Percentiles rank a stretch among this genome's conserved stretches.
These are phyloP conservation scores for Puffinus mauretanicus DNA, from an alignment of 2,113 vertebrate genomes.

Conservation along the genomic window DNA sequence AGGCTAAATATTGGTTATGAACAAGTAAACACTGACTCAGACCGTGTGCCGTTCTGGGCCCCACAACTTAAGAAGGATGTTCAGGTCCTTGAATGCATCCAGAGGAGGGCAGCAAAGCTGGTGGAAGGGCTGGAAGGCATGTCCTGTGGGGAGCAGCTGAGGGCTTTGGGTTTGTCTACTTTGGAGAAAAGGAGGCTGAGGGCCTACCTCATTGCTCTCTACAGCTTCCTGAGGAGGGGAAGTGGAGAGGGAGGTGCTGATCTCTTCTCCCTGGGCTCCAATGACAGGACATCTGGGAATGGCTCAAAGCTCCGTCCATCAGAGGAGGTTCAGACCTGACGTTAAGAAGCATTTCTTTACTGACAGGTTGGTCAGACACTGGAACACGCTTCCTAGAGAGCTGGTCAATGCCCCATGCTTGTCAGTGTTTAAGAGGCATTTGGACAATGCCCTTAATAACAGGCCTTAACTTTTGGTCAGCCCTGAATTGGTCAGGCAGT, in stretches of 20 bases:
- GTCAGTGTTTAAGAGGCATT: not conserved
- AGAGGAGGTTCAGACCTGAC: not conserved
- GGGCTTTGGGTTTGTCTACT: not conserved
- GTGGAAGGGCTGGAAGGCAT: not conserved
- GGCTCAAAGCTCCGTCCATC: not conserved
- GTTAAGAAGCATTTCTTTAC: not conserved
- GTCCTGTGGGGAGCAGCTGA: not conserved
- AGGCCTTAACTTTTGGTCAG: not conserved
- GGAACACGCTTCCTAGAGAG: not conserved
- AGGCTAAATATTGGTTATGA: not conserved
- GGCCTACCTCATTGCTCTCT: not conserved
- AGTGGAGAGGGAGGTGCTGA: not conserved
- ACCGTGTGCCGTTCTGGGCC: not conserved
- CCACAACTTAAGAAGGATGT: not conserved
- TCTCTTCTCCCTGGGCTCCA: not conserved
- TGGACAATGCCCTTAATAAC: not conserved
- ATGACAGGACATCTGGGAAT: not conserved
- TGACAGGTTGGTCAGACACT: not conserved
- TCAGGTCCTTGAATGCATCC: not conserved
- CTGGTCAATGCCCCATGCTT: too few relatives aligned
- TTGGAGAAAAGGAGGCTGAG: not conserved
- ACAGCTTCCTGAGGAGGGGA: not conserved
- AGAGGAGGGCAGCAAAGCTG: not conserved
- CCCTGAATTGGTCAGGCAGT: not conserved
- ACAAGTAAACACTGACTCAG: not conserved